Evolutionary conservation across 2,888 invertebrate genomes (phyloP), one percentile per base, ranked within the genome.

Genomic region (Catocala sponsa): DNA sequence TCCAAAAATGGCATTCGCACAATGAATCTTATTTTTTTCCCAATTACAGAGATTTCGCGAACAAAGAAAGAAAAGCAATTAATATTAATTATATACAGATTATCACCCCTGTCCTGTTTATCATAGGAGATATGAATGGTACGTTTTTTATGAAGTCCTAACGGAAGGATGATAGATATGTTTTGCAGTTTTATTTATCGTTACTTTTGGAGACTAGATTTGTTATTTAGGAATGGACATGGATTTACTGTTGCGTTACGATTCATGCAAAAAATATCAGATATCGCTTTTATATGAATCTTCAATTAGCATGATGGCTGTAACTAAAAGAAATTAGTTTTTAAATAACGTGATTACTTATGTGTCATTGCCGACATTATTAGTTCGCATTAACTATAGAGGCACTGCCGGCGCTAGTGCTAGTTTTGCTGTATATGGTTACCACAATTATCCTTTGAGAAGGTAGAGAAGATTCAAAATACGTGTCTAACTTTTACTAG

Each of bases 81-180:
- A 73, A 79, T 82, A 79, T 71, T 72, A 78, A 82, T 82, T 80
- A 79, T 72, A 75, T 62, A 49, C 49, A 70, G 72, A 80, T 82
- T 82, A 80, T 77, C 73, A 41, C 72, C 35, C 11, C 35, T 53
- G 61, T 66, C 64, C 50, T 70, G 55, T 70, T 75, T 64, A 61
- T 72, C 68, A 59, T 59, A 47, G 54, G 68, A 13, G 50, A 53
- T 61, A 56, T 58, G 33, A 47, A 51, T 32, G 5, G 9, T n/a
- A 15, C 2, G 4, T 55, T 63, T 71, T 66, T 60, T 56, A 1
- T 12, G n/a, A 11, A 42, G 44, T 11, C 53, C 7, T n/a, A 32
- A 12, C 11, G 25, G 12, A 44, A 59, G 58, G 48, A 25, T 49
- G 35, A 55, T 63, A 15, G 9, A 63, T 74, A 38, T 58, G 43